A percentile compares a stretch with the other conserved stretches of the same genome.
Evolutionary conservation across 1,140 invertebrate genomes (phyloP).

Genomic region (Temnothorax curvispinosus): DNA sequence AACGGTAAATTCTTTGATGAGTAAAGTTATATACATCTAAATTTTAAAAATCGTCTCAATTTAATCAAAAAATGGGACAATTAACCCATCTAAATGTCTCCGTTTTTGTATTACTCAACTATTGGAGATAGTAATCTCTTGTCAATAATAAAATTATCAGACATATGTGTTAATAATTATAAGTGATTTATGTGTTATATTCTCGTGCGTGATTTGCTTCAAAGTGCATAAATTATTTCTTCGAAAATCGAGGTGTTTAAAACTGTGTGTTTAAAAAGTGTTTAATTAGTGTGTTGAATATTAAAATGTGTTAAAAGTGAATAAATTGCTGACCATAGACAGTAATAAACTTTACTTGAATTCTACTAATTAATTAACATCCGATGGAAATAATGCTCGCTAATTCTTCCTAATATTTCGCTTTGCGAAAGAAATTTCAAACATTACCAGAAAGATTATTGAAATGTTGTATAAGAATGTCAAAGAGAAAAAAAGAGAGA

Average conservation of each 20-base stretch:
- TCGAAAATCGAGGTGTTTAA: not conserved
- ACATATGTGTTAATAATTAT: too few relatives aligned
- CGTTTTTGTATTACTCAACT: too few relatives aligned
- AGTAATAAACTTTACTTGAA: not conserved
- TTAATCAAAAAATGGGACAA: too few relatives aligned
- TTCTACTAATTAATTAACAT: not conserved
- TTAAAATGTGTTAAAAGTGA: not conserved
- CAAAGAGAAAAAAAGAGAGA: not conserved
- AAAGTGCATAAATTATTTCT: not conserved
- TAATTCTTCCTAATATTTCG: not conserved
- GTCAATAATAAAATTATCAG: too few relatives aligned
- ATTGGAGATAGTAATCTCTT: too few relatives aligned
- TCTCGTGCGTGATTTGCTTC: too few relatives aligned
- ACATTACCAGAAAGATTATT: not conserved
- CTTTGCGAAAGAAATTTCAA: not conserved
- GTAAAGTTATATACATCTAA: too few relatives aligned
- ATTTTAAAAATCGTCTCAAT: too few relatives aligned
- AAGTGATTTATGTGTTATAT: too few relatives aligned
- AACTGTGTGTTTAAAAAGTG: not conserved
- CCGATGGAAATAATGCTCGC: not conserved
- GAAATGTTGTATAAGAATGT: not conserved
- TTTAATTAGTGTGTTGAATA: not conserved
- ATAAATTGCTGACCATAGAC: not conserved
- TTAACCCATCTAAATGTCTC: too few relatives aligned
- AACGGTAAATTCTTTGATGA: too few relatives aligned